Evolutionary conservation across 2,888 invertebrate species (phyloP), one percentile per base, ranked within the genome.

Genomic region (Orgyia antiqua): DNA sequence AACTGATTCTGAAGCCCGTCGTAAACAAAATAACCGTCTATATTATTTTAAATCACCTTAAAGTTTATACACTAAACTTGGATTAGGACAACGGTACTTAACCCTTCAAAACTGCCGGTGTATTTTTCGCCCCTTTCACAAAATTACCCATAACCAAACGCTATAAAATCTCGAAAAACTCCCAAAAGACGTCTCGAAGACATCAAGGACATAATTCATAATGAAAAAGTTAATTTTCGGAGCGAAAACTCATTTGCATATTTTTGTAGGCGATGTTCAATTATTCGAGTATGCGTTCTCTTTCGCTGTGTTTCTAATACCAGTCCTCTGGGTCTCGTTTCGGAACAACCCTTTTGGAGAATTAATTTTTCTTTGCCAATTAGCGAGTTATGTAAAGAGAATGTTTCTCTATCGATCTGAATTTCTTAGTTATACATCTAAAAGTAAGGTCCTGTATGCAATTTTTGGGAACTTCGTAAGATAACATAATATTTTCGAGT

Each of bases 201-300:
- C 75, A 72, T 75, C 59, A 68, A 78, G 65, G 80, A 82, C 79
- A 82, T 86, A 80, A 83, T 82, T 84, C 86, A 86, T 84, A 68
- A 84, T 84, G 86, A 83, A 86, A 84, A 86, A 86, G 83, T 86
- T 82, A 80, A 84, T 84, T 86, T 83, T 77, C 77, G 58, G 63
- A 58, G 68, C 58, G 51, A 60, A 65, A 68, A 52, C 68, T 69
- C 70, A 83, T 86, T 84, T 86, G 73, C 86, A 86, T 86, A 84
- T 82, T 84, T 86, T 82, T 74, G 75, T 72, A 58, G 58, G 63
- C 70, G 49, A 58, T 58, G 62, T 70, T 69, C 80, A 77, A 83
- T 83, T 83, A 86, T 79, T 74, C 63, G 70, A 71, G 70, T 70
- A 62, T 61, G 59, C 57, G 59, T 65, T 71, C 69, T 70, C 69